A percentile compares a stretch with the other conserved stretches of the same genome.
Conservation (phyloP, 2,113 vertebrate genomes). For the Protobothrops flavoviridis region DNA sequence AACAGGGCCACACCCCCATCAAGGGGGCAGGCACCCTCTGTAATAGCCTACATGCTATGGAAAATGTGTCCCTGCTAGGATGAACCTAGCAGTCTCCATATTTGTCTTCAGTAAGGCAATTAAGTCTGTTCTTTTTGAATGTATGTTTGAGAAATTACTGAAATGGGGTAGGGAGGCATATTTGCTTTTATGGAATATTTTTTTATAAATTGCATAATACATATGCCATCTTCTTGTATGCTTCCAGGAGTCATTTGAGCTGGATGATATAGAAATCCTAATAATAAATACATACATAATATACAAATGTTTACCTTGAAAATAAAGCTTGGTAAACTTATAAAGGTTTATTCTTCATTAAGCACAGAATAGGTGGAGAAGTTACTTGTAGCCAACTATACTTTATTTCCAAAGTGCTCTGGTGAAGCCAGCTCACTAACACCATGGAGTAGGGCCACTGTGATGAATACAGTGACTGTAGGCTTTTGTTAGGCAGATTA, state of each 20-base stretch:
- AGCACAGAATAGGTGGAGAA: constrained; percentile 39
- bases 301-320: background rate
- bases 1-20: background rate
- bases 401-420: constrained; percentile 63
- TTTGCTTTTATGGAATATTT: background rate
- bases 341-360: background rate
- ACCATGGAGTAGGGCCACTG: constrained; percentile 41
- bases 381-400: constrained; percentile 68
- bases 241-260: background rate
- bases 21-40: background rate
- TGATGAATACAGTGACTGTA: constrained; percentile 42
- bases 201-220: background rate
- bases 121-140: background rate
- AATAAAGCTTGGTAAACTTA: background rate
- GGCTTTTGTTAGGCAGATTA: constrained; percentile 22
- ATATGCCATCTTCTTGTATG: background rate
- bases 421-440: constrained; percentile 63
- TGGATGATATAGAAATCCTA: background rate
- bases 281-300: background rate
- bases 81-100: background rate
- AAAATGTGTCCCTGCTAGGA: background rate
- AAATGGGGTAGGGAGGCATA: background rate
- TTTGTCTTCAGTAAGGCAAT: background rate
- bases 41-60: background rate
- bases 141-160: background rate